Base-by-base conservation (phyloP, 2,113 vertebrate species). In the Trematomus loennbergii region DNA sequence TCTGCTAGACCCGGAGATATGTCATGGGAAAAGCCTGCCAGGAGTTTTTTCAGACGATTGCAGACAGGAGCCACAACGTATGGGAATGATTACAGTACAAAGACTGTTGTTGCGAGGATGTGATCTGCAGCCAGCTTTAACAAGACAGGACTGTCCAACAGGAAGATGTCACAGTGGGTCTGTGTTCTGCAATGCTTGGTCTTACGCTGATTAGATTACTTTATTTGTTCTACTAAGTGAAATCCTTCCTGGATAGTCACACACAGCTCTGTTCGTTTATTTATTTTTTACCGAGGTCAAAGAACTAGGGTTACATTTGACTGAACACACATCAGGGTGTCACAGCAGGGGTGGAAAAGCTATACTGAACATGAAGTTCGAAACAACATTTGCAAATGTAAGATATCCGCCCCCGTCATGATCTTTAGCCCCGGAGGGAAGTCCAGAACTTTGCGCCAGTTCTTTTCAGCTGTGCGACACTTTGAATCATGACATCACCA, bases 401-500 rank as follows among this genome's bases (percentile, higher is more conserved):
- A 77, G 40, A 63, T 50, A 63, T 72, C 57, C 46, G 20, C 45
- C 76, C 68, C 45, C 0, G 9, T 50, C 0, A 12, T 61, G 18
- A 69, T 69, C 58, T 49, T 58, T 33, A 64, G 22, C 0, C 55
- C 40, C 25, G 4, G 40, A 66, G 80, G 59, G 45, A 70, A 79
- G 61, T 62, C 36, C 17, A 3, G 63, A 71, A 54, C 22, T 55
- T 33, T 82, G 36, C 12, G 10, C 20, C 43, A 40, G 68, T 59
- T 75, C 20, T 52, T 85, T 72, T 78, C 49, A 80, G 62, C 22
- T 15, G 54, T 77, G 70, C 15, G 9, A 84, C 72, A 57, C 57
- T 84, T 86, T 63, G 58, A 71, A 77, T 83, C 61, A 87, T 86
- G 86, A 87, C 87, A 84, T 89, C 87, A 89, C 82, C 45, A 84